Percentiles rank a stretch among this genome's conserved stretches.
Evolutionary conservation across 2,888 invertebrate species (phyloP).

Genomic region (Amblyjoppa proteus): DNA sequence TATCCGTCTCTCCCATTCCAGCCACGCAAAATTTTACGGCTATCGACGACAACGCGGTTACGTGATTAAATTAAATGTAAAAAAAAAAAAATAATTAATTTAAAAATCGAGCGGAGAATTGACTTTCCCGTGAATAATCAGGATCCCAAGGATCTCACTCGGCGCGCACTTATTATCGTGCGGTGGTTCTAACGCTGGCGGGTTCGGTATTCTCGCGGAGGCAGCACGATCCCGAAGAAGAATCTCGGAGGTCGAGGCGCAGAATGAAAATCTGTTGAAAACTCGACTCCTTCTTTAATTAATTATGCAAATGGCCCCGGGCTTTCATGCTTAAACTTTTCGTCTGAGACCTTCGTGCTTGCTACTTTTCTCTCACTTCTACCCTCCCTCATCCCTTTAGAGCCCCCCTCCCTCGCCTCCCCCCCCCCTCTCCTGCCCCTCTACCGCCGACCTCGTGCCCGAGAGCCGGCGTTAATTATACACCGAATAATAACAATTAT

Average conservation of each 20-base stretch:
- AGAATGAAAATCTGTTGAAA: conserved; percentile 82
- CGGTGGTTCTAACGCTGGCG: conserved; percentile 8
- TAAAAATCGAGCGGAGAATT: not conserved
- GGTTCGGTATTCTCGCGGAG: conserved; percentile 31
- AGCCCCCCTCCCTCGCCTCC: not conserved
- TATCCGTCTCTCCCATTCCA: not conserved
- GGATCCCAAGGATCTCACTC: conserved; percentile 12
- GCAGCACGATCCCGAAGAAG: conserved; percentile 51
- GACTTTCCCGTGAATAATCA: conserved; percentile 6
- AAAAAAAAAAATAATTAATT: not conserved
- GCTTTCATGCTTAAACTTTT: conserved; percentile 82
- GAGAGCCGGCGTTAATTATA: conserved; percentile 82
- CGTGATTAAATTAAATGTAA: not conserved
- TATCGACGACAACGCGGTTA: not conserved
- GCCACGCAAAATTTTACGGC: not conserved
- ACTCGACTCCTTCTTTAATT: conserved; percentile 82
- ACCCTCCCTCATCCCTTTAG: conserved; percentile 49
- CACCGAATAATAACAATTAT: conserved; percentile 83
- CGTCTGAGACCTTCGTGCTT: conserved; percentile 76
- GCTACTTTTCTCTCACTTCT: conserved; percentile 65
- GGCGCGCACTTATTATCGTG: conserved; percentile 28
- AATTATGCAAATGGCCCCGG: conserved; percentile 83
- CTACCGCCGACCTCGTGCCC: conserved; percentile 62
- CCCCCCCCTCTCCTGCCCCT: conserved; percentile 34
- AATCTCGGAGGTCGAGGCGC: conserved; percentile 67